Evolutionary conservation across 2,888 invertebrate genomes (phyloP), one percentile per base, ranked within the genome.

Genomic region (Eueremaeus valkanovi): DNA sequence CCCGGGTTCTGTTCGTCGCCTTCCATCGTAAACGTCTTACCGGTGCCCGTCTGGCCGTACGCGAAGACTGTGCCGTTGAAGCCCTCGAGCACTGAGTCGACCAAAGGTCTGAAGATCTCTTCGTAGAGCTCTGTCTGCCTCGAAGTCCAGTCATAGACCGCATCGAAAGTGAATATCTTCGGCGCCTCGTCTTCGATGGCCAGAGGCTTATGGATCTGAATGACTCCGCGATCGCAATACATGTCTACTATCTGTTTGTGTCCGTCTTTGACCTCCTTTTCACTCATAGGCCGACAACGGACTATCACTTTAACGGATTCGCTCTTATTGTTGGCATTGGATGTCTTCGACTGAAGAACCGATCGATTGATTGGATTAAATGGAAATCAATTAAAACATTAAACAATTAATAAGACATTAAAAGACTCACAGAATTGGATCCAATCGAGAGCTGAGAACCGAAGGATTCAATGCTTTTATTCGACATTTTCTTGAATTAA

Each of bases 261-360:
- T 29, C 91, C 91, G 81, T 90, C 88, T 49, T 86, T 85, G 49
- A 87, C 87, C 85, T 99, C 99, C 81, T 90, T 91, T 79, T 90
- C 89, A 81, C 92, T 93, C 86, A 99, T 89, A 51, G 99, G 99
- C 75, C 99, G 89, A 86, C 97, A 96, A 83, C 99, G 87, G 75
- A 99, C 97, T 79, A 98, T 92, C 79, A 99, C 98, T 86, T 95
- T 95, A 77, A 98, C 95, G 82, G 92, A 90, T 85, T 97, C 95
- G 29, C 78, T 55, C 73, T 73, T 77, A 21, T 49, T n/a, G n/a
- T n/a, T n/a, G n/a, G n/a, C n/a, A 63, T 66, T 42, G 5, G 63
- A 63, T 31, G 31, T 18, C 27, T 63, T 63, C 11, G 63, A 36
- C 63, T 63, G 16, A 33, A 31, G 18, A 61, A 33, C 3, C 11